Evolutionary conservation across 2,113 vertebrate species (phyloP).

Genomic region (Rhinichthys klamathensis): DNA sequence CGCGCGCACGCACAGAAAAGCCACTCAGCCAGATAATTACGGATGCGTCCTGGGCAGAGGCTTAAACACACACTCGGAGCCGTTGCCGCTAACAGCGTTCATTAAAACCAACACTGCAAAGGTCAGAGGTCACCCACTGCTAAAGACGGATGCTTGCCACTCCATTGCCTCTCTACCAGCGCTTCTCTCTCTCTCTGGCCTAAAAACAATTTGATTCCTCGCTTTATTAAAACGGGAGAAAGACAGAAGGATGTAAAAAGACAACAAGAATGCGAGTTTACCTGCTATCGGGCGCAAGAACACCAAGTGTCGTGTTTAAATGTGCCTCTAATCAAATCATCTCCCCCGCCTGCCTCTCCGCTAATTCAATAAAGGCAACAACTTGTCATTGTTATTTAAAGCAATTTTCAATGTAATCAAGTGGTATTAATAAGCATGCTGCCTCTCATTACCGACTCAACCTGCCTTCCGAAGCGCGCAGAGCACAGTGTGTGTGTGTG

Average conservation of each 20-base stretch:
- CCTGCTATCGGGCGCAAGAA: not conserved
- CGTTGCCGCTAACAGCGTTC: conserved; percentile 51
- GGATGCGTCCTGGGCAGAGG: conserved; percentile 47
- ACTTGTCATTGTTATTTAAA: conserved; percentile 61
- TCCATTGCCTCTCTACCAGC: conserved; percentile 41
- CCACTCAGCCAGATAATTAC: conserved; percentile 59
- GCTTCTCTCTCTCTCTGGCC: conserved; percentile 1
- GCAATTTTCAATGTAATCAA: conserved; percentile 73
- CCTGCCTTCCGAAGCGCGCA: conserved; percentile 68
- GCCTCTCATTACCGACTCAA: conserved; percentile 76
- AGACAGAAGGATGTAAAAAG: not conserved
- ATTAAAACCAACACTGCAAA: conserved; percentile 55
- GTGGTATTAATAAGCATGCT: conserved; percentile 76
- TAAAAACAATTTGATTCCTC: conserved; percentile 6
- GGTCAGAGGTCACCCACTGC: conserved; percentile 50
- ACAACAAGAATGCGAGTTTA: not conserved
- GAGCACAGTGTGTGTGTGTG: conserved; percentile 41
- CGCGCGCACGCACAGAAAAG: conserved; percentile 37
- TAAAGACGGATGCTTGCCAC: conserved; percentile 48
- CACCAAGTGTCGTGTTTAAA: conserved; percentile 42
- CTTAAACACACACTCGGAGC: conserved; percentile 53
- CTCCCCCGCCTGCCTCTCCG: conserved; percentile 55
- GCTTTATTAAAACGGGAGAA: not conserved
- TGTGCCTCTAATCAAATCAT: conserved; percentile 62
- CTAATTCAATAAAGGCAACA: conserved; percentile 70